phyloP scores from a whole-genome alignment of 64 coral and sea anemone genomes.

The Porites lutea region DNA sequence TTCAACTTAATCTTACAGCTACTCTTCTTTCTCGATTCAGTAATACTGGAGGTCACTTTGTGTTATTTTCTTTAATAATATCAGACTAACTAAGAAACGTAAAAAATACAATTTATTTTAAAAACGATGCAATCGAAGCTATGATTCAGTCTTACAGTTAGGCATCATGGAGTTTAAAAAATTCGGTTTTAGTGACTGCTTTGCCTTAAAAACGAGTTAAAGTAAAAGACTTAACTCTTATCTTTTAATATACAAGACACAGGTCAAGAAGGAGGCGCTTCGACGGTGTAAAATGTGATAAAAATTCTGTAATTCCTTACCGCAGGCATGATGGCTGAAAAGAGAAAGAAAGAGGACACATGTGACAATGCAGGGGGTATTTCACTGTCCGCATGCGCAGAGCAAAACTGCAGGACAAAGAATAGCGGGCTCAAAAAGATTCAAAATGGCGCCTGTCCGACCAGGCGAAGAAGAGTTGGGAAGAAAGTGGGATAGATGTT shows the following conservation, averaged over 20 bases:
- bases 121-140: no score
- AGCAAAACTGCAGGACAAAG: conserved; percentile 17
- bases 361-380: conserved; percentile 85
- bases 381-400: conserved; percentile 46
- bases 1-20: no score
- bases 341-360: conserved; percentile 83
- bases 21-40: no score
- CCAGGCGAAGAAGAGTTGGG: conserved; percentile 74
- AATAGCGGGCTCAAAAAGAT: neutral
- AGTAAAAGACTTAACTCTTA: neutral
- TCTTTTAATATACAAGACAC: neutral
- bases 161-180: no score
- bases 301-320: conserved; percentile 52
- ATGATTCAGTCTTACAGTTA: no score
- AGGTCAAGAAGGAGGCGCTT: neutral
- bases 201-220: no score
- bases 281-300: conserved; percentile 32
- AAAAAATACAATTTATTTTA: no score
- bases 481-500: conserved; percentile 95
- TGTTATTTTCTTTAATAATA: no score
- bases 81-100: no score
- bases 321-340: conserved; percentile 81
- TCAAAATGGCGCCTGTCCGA: conserved; percentile 87
- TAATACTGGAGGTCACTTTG: no score
- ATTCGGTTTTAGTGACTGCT: no score